Evolutionary conservation across 2,888 invertebrate species (phyloP), one percentile per base, ranked within the genome.

Genomic region (Pristionchus exspectatus): DNA sequence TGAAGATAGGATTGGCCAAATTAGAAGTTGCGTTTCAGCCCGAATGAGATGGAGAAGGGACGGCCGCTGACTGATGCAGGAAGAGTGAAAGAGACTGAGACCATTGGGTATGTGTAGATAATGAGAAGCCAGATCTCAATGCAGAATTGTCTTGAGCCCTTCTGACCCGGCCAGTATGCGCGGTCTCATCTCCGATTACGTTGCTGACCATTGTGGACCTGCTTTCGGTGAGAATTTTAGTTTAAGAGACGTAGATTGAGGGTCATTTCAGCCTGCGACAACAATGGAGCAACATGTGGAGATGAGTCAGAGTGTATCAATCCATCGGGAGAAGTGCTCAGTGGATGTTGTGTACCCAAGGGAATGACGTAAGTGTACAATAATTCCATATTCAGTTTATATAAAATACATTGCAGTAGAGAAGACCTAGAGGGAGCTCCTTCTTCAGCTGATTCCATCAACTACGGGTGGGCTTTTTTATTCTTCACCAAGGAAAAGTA

Each of bases 141-240:
- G 24, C 9, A 59, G 1, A 18, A 59, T 18, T 59, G 18, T 5
- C 16, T 59, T 18, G 21, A 59, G 59, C 24, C 59, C 59, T 24
- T 59, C 59, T 14, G 24, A 59, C 59, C 59, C 59, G 5, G 9
- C 59, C 18, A 21, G 21, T 33, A 3, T 77, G 21, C 77, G 77
- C 18, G 77, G 77, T n/a, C 21, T 77, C 77, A 33, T 77, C n/a
- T 14, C 77, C 18, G 77, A 77, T n/a, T 77, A 77, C 44, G 77
- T 77, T 7, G 33, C 33, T 0, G 44, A 77, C 2, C 1, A 77
- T 50, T 77, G 77, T 16, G 77, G 77, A n/a, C 21, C 30, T 21
- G 77, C 77, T 77, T 77, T 77, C 77, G 77, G 77, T 77, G 77
- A 77, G 50, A 24, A 27, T 69, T 69, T 30, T n/a, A n/a, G n/a